A percentile compares a stretch with the other conserved stretches of the same genome.
These are phyloP conservation scores for Rugalucina vietnamica DNA, from an alignment of 2,888 invertebrate genomes.

Conservation along the genomic window DNA sequence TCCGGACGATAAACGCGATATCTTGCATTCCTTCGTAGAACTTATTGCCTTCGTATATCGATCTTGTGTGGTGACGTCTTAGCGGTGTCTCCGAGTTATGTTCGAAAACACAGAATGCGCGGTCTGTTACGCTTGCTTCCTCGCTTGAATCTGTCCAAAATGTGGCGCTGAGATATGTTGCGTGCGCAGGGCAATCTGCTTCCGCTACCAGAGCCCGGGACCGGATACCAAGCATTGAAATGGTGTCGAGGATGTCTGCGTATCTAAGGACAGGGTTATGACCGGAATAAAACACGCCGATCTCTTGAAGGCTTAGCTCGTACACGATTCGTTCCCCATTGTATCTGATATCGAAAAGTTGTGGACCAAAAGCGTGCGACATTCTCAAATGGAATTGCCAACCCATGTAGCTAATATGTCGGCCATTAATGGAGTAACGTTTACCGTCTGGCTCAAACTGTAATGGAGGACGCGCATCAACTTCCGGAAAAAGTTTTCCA, in stretches of 20 bases:
- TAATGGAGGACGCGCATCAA: conserved; percentile 64
- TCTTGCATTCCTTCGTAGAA: conserved; percentile 76
- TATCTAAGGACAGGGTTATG: conserved; percentile 62
- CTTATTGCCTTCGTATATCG: conserved; percentile 28
- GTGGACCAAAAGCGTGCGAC: conserved; percentile 72
- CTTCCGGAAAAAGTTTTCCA: conserved; percentile 55
- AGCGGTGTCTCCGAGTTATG: conserved; percentile 75
- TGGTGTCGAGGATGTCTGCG: conserved; percentile 72
- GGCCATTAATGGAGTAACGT: conserved; percentile 74
- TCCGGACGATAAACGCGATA: conserved; percentile 70
- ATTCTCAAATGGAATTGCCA: conserved; percentile 79
- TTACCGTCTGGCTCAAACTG: conserved; percentile 76
- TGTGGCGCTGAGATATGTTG: conserved; percentile 68
- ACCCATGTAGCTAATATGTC: conserved; percentile 73
- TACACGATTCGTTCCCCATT: conserved; percentile 75
- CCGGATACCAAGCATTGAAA: conserved; percentile 66
- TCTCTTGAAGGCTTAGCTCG: conserved; percentile 78
- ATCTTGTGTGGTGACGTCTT: conserved; percentile 67
- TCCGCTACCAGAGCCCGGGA: conserved; percentile 73
- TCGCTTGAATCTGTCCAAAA: conserved; percentile 54
- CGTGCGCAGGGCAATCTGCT: conserved; percentile 77
- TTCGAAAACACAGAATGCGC: conserved; percentile 78
- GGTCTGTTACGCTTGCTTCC: conserved; percentile 38
- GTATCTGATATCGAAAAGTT: conserved; percentile 73
- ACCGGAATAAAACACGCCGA: conserved; percentile 76